Percentiles rank a stretch among this genome's conserved stretches.
Evolutionary conservation across 2,888 invertebrate genomes (phyloP).

Genomic region (Cantharis lateralis): DNA sequence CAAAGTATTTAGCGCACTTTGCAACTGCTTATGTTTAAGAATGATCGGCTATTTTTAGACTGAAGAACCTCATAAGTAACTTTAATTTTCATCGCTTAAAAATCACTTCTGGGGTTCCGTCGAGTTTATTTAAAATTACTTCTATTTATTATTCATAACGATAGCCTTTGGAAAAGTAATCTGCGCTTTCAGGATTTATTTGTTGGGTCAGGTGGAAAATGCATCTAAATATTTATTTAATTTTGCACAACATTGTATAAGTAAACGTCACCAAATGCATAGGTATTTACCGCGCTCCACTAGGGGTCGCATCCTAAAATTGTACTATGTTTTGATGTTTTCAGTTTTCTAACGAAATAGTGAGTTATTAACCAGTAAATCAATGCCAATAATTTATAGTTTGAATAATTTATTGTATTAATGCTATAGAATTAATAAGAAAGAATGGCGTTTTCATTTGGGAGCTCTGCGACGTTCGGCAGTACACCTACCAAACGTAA

Average conservation of each 20-base stretch:
- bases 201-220: no score
- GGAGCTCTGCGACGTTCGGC: slow-evolving; percentile 43
- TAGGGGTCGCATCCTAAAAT: neutral
- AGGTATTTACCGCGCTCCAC: neutral
- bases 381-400: neutral
- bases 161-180: no score
- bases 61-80: no score
- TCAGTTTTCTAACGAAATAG: neutral
- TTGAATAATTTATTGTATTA: neutral
- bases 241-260: neutral
- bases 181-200: no score
- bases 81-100: no score
- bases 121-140: no score
- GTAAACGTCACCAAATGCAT: neutral
- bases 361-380: neutral
- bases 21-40: no score
- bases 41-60: no score
- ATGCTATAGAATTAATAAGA: neutral
- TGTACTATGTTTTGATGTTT: neutral
- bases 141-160: no score
- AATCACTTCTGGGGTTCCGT: no score
- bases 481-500: slow-evolving; percentile 44
- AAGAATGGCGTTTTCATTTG: slow-evolving; percentile 47
- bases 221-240: neutral
- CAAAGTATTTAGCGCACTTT: no score